A percentile compares a stretch with the other conserved stretches of the same genome.
Conservation (phyloP, 2,113 vertebrate species). For the Peromyscus maniculatus region DNA sequence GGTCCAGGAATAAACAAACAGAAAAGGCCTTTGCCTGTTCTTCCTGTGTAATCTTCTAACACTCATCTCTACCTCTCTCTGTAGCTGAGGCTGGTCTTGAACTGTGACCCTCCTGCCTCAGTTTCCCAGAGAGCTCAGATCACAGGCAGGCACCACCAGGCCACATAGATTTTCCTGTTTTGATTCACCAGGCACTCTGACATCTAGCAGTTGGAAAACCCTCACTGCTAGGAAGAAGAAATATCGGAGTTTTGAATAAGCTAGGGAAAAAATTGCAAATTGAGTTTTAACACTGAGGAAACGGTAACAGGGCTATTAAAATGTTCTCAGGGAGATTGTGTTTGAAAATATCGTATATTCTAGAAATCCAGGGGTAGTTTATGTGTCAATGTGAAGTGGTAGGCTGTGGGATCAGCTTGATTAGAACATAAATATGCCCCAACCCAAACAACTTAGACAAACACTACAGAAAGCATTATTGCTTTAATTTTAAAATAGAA, state of each 20-base stretch:
- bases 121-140: neutral
- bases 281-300: neutral
- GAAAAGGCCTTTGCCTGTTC: accelerated
- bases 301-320: neutral
- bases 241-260: neutral
- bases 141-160: no score
- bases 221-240: neutral
- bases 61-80: neutral
- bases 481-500: neutral
- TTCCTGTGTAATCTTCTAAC: accelerated
- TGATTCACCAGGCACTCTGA: neutral
- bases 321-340: neutral
- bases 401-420: neutral
- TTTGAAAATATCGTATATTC: neutral
- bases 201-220: neutral
- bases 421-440: neutral
- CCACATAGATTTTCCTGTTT: neutral
- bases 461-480: neutral
- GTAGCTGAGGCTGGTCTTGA: neutral
- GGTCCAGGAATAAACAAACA: neutral
- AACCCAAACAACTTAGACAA: neutral
- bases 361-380: neutral
- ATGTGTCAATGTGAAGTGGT: neutral
- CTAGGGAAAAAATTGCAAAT: neutral
- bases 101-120: neutral